These are phyloP conservation scores for Diabrotica undecimpunctata DNA, from an alignment of 1,140 invertebrate genomes.

Conservation along the genomic window DNA sequence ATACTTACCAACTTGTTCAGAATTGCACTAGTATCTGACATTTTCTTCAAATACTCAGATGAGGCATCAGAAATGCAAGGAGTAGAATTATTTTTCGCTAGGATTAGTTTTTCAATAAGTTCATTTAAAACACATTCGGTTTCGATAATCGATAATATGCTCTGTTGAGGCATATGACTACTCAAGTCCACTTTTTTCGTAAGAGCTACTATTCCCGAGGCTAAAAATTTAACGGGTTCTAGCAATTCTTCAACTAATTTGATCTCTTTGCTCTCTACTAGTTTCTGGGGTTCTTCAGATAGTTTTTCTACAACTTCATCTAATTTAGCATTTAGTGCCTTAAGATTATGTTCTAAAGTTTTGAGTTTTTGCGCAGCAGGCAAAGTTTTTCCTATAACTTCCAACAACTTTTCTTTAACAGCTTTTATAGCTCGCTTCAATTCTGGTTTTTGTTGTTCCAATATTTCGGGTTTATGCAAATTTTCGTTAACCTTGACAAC, in stretches of 20 bases:
- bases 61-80: constrained; percentile 15
- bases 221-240: too few relatives aligned
- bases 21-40: constrained; percentile 10
- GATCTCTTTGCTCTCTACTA: neutral
- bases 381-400: constrained; percentile 5
- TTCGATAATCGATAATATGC: too few relatives aligned
- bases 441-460: constrained; percentile 17
- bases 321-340: neutral
- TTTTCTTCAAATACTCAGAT: constrained; percentile 11
- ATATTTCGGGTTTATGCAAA: constrained; percentile 18
- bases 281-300: neutral
- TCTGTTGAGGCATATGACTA: too few relatives aligned
- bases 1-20: constrained; percentile 15
- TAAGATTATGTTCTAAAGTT: neutral
- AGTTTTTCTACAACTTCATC: constrained; percentile 4
- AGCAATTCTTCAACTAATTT: neutral
- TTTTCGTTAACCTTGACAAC: constrained; percentile 18
- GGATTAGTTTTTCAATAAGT: too few relatives aligned
- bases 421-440: neutral
- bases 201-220: too few relatives aligned
- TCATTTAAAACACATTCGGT: too few relatives aligned
- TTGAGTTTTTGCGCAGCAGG: neutral
- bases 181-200: too few relatives aligned
- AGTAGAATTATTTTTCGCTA: neutral
- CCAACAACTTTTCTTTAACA: constrained; percentile 17